Conservation (phyloP, 2,113 vertebrate genomes). For the Nothobranchius kuhntae region DNA sequence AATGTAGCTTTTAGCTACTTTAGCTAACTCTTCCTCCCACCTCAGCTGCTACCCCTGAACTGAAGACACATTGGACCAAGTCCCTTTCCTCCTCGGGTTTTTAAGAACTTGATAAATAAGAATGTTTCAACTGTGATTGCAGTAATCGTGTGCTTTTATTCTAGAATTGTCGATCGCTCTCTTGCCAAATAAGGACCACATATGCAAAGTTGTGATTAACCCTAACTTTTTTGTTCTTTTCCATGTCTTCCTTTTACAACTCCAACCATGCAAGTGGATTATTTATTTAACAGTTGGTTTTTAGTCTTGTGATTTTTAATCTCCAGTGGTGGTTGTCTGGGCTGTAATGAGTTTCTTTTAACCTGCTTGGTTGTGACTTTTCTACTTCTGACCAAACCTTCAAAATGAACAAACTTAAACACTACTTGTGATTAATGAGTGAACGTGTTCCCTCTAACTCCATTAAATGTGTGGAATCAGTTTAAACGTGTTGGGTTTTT, state of each 20-base stretch:
- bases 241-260: conserved; percentile 56
- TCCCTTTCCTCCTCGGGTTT: conserved; percentile 44
- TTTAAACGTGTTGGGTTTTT: conserved; percentile 1
- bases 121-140: conserved; percentile 45
- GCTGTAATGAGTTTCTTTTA: conserved; percentile 16
- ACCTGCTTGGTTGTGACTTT: conserved; percentile 41
- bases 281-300: conserved; percentile 75
- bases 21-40: conserved; percentile 49
- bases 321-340: conserved; percentile 29
- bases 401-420: conserved; percentile 25
- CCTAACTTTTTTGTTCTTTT: conserved; percentile 18
- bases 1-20: conserved; percentile 47
- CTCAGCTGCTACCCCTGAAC: conserved; percentile 62
- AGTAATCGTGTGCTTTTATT: conserved; percentile 23
- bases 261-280: conserved; percentile 64
- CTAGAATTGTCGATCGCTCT: conserved; percentile 37
- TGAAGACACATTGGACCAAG: conserved; percentile 48
- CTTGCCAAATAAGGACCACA: conserved; percentile 52
- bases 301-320: conserved; percentile 36
- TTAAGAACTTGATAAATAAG: conserved; percentile 44
- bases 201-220: conserved; percentile 49
- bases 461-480: conserved; percentile 43
- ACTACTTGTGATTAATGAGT: conserved; percentile 7
- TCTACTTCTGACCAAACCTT: conserved; percentile 13
- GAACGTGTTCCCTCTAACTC: background rate